Conservation (phyloP, 2,113 vertebrate species). For the Sterna hirundo region DNA sequence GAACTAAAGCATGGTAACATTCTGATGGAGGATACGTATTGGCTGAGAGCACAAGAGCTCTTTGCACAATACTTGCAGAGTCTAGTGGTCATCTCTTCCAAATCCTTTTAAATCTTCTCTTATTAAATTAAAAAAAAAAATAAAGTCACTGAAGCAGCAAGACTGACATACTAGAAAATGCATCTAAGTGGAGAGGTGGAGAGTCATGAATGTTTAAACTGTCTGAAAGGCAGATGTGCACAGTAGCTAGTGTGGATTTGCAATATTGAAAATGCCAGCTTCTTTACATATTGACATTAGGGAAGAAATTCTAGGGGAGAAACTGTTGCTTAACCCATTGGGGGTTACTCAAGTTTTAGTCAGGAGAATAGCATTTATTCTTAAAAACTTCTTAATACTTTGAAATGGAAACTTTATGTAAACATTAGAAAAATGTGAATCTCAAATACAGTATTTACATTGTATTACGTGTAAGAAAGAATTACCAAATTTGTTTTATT, state of each 20-base stretch:
- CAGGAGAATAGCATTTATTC: neutral
- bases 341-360: neutral
- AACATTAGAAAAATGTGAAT: neutral
- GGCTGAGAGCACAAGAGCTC: neutral
- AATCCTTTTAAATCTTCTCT: slow-evolving; percentile 34
- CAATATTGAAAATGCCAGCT: neutral
- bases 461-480: neutral
- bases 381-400: neutral
- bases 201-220: slow-evolving; percentile 67
- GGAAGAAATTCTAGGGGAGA: slow-evolving; percentile 11
- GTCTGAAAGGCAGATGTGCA: slow-evolving; percentile 45
- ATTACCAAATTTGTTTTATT: neutral
- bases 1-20: neutral
- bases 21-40: neutral
- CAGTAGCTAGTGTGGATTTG: slow-evolving; percentile 5
- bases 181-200: slow-evolving; percentile 32
- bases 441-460: neutral
- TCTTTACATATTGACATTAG: neutral
- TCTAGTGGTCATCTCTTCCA: slow-evolving; percentile 13
- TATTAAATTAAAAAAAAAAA: slow-evolving; percentile 13
- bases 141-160: slow-evolving; percentile 23
- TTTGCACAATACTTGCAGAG: neutral
- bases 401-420: neutral
- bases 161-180: slow-evolving; percentile 42
- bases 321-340: neutral